These are phyloP conservation scores for Netelia inedita DNA, from an alignment of 2,888 invertebrate species.

Conservation along the genomic window DNA sequence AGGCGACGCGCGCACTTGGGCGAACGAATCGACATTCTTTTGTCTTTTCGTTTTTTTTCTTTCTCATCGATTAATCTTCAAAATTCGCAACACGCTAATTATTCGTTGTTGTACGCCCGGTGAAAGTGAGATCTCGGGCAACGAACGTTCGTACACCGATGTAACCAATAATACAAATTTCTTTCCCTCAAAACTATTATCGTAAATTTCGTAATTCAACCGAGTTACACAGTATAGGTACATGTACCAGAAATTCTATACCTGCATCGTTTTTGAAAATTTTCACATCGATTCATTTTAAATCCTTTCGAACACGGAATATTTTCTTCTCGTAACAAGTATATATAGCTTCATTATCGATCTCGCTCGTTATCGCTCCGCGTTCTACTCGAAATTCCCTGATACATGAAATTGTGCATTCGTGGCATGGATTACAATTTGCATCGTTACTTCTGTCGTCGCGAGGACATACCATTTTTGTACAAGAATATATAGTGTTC, in stretches of 20 bases:
- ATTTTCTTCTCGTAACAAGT: constrained; percentile 32
- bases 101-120: constrained; percentile 46
- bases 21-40: neutral
- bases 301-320: constrained; percentile 37
- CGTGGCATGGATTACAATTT: constrained; percentile 29
- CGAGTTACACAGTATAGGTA: constrained; percentile 50
- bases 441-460: constrained; percentile 19
- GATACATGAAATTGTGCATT: constrained; percentile 48
- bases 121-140: constrained; percentile 20
- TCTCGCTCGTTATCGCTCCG: constrained; percentile 22
- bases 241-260: constrained; percentile 60
- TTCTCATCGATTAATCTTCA: neutral
- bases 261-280: constrained; percentile 36
- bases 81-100: neutral
- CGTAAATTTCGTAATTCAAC: constrained; percentile 37
- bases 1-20: neutral
- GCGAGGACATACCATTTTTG: constrained; percentile 42
- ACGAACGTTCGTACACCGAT: constrained; percentile 35
- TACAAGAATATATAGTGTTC: constrained; percentile 65
- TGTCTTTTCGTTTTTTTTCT: neutral
- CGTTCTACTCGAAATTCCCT: constrained; percentile 22
- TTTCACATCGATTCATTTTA: constrained; percentile 4
- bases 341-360: constrained; percentile 24
- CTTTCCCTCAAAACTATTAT: constrained; percentile 31
- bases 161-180: constrained; percentile 27